phyloP scores from a whole-genome alignment of 1,140 invertebrate genomes.

The Panagrolaimus sp. region DNA sequence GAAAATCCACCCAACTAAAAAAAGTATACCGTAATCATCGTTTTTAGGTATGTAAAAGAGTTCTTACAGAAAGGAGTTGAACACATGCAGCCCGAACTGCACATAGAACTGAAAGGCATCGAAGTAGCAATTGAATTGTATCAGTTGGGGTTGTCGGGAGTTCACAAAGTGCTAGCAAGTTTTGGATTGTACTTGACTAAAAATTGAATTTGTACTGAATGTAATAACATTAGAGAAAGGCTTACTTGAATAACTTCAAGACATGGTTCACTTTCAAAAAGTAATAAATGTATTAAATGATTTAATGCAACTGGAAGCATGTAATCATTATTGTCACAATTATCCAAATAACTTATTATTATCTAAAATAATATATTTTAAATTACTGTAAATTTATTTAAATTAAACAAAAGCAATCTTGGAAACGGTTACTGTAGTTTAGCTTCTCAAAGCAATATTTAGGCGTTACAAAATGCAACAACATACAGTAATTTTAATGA shows the following conservation, averaged over 20 bases:
- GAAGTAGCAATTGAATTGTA: not conserved
- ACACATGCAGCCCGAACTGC: not conserved
- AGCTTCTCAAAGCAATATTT: too few relatives aligned
- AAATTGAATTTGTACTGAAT: too few relatives aligned
- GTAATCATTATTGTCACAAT: slow-evolving; percentile 7
- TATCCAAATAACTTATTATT: slow-evolving; percentile 2
- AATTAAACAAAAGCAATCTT: too few relatives aligned
- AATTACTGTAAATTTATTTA: not conserved
- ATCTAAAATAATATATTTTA: not conserved
- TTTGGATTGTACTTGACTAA: not conserved
- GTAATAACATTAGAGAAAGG: too few relatives aligned
- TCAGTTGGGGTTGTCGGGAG: not conserved
- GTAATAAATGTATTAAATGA: not conserved
- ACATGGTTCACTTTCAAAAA: slow-evolving; percentile 3
- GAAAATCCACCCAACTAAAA: not conserved
- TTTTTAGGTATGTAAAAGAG: not conserved
- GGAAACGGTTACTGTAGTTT: too few relatives aligned
- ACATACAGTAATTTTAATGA: too few relatives aligned
- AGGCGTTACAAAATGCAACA: too few relatives aligned
- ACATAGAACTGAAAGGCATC: not conserved
- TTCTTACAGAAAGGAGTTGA: not conserved
- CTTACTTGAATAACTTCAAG: slow-evolving; percentile 2
- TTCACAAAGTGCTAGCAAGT: not conserved
- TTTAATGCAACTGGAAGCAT: slow-evolving; percentile 3
- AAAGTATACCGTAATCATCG: too few relatives aligned